Evolutionary conservation across 2,113 vertebrate species (phyloP), one percentile per base, ranked within the genome.

Genomic region (Lamprotornis superbus): DNA sequence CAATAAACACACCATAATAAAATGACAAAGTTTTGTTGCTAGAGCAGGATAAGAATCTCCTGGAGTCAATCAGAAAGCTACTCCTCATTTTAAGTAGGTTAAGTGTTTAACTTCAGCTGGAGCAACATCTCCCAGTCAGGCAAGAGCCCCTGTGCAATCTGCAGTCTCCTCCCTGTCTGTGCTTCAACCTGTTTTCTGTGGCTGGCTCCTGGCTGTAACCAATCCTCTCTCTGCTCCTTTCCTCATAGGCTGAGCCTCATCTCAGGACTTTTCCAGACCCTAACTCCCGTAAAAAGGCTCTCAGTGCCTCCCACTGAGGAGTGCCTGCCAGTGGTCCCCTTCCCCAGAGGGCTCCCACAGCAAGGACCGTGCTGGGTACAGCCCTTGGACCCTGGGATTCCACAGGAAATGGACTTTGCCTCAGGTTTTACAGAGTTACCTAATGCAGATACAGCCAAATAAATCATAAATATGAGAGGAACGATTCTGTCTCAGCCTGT

Each of bases 201-300:
- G 46, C 49, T 49, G 6, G 33, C 63, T 77, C 50, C 60, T 68
- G 8, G 0, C 13, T 60, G 59, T 80, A 63, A 35, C 94, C 76
- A 87, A 53, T 59, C 63, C 0, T 39, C 44, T 76, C 4, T 64
- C 61, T 92, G 73, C 82, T 86, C 77, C 63, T 87, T 61, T 89
- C 65, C 11, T 68, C 68, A 18, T 90, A 99, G 99, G 98, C 98
- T 50, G 93, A 91, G 27, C 86, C 98, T 57, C 98, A 98, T 39
- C 98, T 99, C 15, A 96, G 98, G 55, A 99, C 99, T 49, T 99
- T 99, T 97, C 98, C 97, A 76, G 97, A 97, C 4, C 90, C 73
- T 11, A 93, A 83, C 0, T 92, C 97, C 20, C 96, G 96, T 17
- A 96, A 90, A 79, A 97, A 95, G 64, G 98, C 98, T 0, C 65